Base-by-base conservation (phyloP, 2,113 vertebrate species). In the Butorides virescens region DNA sequence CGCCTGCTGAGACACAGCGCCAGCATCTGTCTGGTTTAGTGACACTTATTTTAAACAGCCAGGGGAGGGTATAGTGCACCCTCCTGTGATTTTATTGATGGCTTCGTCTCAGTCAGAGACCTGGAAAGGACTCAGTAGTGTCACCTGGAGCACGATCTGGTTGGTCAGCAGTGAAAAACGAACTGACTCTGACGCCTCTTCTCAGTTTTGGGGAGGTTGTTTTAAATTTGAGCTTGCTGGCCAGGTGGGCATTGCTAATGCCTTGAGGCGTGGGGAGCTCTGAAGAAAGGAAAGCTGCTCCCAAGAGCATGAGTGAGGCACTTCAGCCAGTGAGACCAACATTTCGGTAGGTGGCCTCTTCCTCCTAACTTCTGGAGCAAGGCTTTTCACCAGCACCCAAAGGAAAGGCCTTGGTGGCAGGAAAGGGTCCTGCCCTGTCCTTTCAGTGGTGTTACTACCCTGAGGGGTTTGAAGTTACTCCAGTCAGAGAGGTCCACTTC, bases 221-320 rank as follows among this genome's bases (percentile, higher is more conserved):
- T 82, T 68, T 59, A 61, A 88, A 65, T n/a, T 15, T 37, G 29
- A 67, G 18, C 58, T 88, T 73, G 21, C 75, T 86, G 67, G 25
- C 62, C 49, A 46, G 58, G 39, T 73, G 53, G 58, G 27, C 55
- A 42, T 25, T 56, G 36, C 58, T 68, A 61, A 34, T 61, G 53
- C 4, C 44, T 75, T 2, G 2, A 82, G 19, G 37, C 11, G 19
- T 15, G 37, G 17, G 46, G 6, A 71, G 26, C 39, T 87, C 68
- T 53, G 13, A 29, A 84, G 52, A 71, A 74, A 63, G 42, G 47
- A 77, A 88, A 71, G 42, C 29, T 11, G 3, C n/a, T 81, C 29
- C 65, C 1, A 3, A 59, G 49, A 55, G 11, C 0, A 0, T 25
- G 29, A 50, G 23, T 26, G 59, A 75, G 39, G 22, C 47, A 22